A percentile compares a stretch with the other conserved stretches of the same genome.
phyloP scores from a whole-genome alignment of 2,888 invertebrate species.

The Zootermopsis nevadensis region DNA sequence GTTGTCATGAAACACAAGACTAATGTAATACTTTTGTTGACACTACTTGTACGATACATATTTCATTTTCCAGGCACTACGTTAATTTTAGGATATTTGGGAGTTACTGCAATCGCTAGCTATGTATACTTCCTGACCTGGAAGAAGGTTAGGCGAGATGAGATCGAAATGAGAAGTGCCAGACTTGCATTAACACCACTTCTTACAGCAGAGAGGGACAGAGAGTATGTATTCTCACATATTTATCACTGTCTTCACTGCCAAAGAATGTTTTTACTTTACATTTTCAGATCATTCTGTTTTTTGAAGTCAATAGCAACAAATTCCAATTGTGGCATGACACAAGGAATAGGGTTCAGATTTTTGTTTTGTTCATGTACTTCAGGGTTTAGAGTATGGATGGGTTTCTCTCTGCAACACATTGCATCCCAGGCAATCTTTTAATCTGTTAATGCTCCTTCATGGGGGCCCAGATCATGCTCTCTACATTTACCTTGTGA shows the following conservation, averaged over 20 bases:
- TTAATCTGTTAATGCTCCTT: no score
- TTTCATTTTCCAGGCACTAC: slow-evolving; percentile 67
- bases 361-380: no score
- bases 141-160: slow-evolving; percentile 67
- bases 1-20: background rate
- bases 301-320: no score
- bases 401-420: no score
- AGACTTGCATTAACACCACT: slow-evolving; percentile 81
- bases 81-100: slow-evolving; percentile 67
- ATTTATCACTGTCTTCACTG: background rate
- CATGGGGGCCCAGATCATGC: no score
- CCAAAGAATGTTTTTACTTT: background rate
- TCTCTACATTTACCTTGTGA: no score
- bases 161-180: slow-evolving; percentile 82
- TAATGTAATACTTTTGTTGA: background rate
- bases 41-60: background rate
- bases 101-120: slow-evolving; percentile 68
- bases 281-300: background rate
- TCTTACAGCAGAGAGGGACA: slow-evolving; percentile 84
- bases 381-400: no score
- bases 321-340: no score
- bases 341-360: no score
- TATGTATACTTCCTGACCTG: slow-evolving; percentile 71
- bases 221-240: slow-evolving; percentile 69
- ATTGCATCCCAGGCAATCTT: no score